Evolutionary conservation across 2,888 invertebrate species (phyloP).

Genomic region (Coelinius sp.): DNA sequence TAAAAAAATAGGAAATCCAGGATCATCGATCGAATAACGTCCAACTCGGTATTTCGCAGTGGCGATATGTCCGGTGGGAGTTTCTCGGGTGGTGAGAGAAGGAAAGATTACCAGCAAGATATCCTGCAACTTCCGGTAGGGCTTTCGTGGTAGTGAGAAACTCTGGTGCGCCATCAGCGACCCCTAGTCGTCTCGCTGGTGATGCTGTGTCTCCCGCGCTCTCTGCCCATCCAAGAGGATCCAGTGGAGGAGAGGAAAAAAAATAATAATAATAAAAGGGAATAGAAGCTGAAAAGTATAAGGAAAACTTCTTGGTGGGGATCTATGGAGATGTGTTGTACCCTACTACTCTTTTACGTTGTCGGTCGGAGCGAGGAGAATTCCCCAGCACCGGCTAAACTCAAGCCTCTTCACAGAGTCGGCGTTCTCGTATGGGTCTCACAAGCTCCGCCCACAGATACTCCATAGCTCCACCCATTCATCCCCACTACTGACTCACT

Average conservation of each 20-base stretch:
- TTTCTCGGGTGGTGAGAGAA: conserved; percentile 45
- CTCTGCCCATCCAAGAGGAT: not conserved
- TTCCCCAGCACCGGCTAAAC: conserved; percentile 13
- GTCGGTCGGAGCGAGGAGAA: not conserved
- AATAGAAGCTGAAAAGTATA: conserved; percentile 14
- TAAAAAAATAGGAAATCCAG: conserved; percentile 50
- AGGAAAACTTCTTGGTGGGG: conserved; percentile 14
- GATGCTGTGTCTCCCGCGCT: not conserved
- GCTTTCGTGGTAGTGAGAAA: conserved; percentile 23
- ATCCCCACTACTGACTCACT: conserved; percentile 28
- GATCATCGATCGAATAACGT: conserved; percentile 44
- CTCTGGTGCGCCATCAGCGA: conserved; percentile 1
- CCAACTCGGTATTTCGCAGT: conserved; percentile 18
- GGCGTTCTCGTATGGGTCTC: conserved; percentile 6
- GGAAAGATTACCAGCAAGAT: conserved; percentile 66
- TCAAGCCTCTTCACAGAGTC: conserved; percentile 1
- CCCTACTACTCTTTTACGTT: not conserved
- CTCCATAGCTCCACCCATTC: not conserved
- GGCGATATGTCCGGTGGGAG: conserved; percentile 50
- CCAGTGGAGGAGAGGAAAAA: not conserved
- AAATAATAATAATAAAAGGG: not conserved
- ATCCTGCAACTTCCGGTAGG: conserved; percentile 61
- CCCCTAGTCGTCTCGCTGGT: not conserved
- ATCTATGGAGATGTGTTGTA: not conserved
- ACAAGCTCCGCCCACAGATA: conserved; percentile 14